These are phyloP conservation scores for Girardia tigrina DNA, from an alignment of 2,888 invertebrate species.

Conservation along the genomic window DNA sequence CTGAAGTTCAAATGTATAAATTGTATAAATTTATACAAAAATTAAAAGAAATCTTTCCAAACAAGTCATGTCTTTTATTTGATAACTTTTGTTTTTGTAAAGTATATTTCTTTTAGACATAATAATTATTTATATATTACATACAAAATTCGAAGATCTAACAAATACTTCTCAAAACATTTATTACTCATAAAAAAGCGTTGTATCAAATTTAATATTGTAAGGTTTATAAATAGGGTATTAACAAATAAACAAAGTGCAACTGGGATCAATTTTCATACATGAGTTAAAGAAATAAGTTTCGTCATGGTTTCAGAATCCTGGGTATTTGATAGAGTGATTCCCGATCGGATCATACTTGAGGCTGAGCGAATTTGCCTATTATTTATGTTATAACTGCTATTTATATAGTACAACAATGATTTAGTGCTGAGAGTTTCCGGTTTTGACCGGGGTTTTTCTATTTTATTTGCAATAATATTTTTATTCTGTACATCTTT, in stretches of 20 bases:
- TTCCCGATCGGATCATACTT: background rate
- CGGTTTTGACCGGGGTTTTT: background rate
- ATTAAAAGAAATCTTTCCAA: too few relatives aligned
- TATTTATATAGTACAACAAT: background rate
- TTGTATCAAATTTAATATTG: constrained; percentile 6
- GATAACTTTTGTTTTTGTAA: too few relatives aligned
- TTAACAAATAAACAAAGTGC: background rate
- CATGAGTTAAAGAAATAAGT: background rate
- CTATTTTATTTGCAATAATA: background rate
- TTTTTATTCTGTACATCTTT: background rate
- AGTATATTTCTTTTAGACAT: too few relatives aligned
- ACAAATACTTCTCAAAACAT: background rate
- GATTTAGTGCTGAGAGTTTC: constrained; percentile 12
- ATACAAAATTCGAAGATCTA: too few relatives aligned
- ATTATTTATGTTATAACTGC: background rate
- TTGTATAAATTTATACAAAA: too few relatives aligned
- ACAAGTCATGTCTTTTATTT: too few relatives aligned
- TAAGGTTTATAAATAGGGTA: background rate
- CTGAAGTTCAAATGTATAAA: too few relatives aligned
- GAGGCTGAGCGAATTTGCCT: constrained; percentile 7
- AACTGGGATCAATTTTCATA: background rate
- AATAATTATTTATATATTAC: too few relatives aligned
- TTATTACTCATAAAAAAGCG: background rate
- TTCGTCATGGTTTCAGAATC: background rate
- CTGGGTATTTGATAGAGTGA: background rate